Evolutionary conservation across 1,140 invertebrate genomes (phyloP), one percentile per base, ranked within the genome.

Genomic region (Rhynchophorus ferrugineus): DNA sequence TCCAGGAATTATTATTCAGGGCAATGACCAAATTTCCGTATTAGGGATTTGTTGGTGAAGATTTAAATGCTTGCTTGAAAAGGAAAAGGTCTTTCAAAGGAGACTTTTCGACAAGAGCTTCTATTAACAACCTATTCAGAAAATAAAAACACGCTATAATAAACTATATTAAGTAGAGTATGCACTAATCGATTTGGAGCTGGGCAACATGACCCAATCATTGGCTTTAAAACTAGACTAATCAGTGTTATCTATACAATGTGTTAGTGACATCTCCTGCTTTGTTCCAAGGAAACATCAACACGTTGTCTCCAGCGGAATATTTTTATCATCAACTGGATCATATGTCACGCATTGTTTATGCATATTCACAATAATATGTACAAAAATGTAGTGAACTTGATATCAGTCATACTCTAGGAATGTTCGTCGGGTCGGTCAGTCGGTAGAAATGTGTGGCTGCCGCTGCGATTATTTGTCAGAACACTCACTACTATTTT

Each of bases 151-250:
- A 9, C 66, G 70, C 33, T 78, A 83, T 58, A 76, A 77, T 54
- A 58, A 77, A 22, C 66, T 71, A 54, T 76, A 78, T 47, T 84
- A 79, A 59, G 68, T 72, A 1, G 81, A 83, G 62, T 78, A 79
- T 64, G 81, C 77, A n/a, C 64, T 82, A 29, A 75, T 79, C 57
- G 78, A 83, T 64, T 64, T 67, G 29, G 78, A 80, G 65, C 65
- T 76, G 9, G 73, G 69, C 2, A 70, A 70, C 52, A 44, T 60
- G 3, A 66, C 73, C 1, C 71, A 61, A 47, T 73, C 47, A 54
- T 42, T 55, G 51, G 33, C 22, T 33, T 1, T 11, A 50, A 11
- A 9, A 8, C 22, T 66, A 61, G 54, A 48, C 44, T 45, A 55
- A 19, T 49, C 50, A 36, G 55, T 65, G 48, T 58, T 53, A 19